Percentiles rank a stretch among this genome's conserved stretches.
Conservation (phyloP, 2,113 vertebrate species). For the Budorcas taxicolor region DNA sequence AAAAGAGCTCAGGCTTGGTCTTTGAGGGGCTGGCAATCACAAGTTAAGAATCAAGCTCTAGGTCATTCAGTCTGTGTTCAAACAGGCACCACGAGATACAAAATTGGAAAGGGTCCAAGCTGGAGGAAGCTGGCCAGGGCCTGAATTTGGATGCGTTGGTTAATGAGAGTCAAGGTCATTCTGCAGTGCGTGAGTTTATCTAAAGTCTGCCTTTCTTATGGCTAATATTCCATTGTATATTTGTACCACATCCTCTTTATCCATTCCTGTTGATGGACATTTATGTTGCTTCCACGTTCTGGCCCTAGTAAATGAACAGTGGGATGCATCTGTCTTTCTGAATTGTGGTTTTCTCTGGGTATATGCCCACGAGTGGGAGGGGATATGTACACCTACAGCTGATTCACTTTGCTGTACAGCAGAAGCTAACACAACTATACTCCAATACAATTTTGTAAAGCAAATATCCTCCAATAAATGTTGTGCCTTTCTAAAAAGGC, state of each 20-base stretch:
- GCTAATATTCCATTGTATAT: background rate
- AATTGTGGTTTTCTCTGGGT: background rate
- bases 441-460: background rate
- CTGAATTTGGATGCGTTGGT: background rate
- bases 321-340: background rate
- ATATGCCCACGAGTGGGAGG: background rate
- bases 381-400: background rate
- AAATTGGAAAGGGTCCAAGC: background rate
- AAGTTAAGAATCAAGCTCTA: background rate
- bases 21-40: background rate
- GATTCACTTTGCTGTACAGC: background rate
- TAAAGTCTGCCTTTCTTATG: background rate
- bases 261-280: background rate
- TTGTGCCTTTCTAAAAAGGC: background rate
- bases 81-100: background rate
- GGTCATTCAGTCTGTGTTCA: background rate
- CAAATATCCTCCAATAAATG: background rate
- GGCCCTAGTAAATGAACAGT: background rate
- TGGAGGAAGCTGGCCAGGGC: background rate
- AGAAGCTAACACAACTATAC: background rate
- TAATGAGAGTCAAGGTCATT: background rate
- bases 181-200: background rate
- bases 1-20: background rate
- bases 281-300: background rate
- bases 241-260: background rate